Conservation (phyloP, 2,888 invertebrate genomes). For the Empis stercorea region DNA sequence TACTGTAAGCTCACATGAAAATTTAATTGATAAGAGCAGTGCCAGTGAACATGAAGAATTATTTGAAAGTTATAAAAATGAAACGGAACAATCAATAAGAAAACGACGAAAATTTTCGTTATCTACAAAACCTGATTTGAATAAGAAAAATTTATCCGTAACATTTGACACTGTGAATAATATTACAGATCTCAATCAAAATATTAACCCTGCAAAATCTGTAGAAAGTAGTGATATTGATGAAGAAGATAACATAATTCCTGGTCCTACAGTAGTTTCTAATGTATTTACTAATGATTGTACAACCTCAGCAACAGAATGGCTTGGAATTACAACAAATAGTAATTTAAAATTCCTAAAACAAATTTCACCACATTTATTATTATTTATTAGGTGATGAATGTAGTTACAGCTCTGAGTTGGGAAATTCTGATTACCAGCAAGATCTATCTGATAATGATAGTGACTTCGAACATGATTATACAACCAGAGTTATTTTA, state of each 20-base stretch:
- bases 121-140: constrained; percentile 17
- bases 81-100: neutral
- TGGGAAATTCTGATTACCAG: constrained; percentile 49
- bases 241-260: constrained; percentile 45
- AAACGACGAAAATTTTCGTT: constrained; percentile 15
- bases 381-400: constrained; percentile 44
- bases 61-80: no score
- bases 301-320: constrained; percentile 59
- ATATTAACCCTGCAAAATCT: constrained; percentile 3
- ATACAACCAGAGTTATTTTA: constrained; percentile 60
- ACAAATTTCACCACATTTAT: neutral
- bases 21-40: no score
- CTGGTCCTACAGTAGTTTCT: constrained; percentile 40
- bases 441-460: constrained; percentile 41
- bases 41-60: no score
- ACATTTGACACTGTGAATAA: neutral
- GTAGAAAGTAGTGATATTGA: constrained; percentile 30
- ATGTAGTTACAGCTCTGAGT: constrained; percentile 70
- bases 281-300: constrained; percentile 42
- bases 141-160: constrained; percentile 6
- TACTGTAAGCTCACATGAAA: no score
- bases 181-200: neutral
- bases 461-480: constrained; percentile 42
- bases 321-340: constrained; percentile 81
- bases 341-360: constrained; percentile 39